A percentile compares a stretch with the other conserved stretches of the same genome.
These are phyloP conservation scores for Malaclemys terrapin DNA, from an alignment of 2,113 vertebrate genomes.

Conservation along the genomic window DNA sequence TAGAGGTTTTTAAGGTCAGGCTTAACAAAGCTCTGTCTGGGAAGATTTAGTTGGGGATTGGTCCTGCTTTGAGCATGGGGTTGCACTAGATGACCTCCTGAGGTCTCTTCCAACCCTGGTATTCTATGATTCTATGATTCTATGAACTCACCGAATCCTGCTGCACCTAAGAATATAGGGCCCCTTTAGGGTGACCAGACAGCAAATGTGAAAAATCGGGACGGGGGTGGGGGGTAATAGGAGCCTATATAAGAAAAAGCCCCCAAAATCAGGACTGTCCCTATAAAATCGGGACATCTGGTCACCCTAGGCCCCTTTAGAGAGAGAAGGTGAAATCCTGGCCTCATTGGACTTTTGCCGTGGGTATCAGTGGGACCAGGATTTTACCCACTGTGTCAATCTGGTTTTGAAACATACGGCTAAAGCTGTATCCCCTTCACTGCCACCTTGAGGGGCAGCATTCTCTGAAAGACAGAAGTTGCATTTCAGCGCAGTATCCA, in stretches of 20 bases:
- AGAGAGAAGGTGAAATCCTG: not conserved
- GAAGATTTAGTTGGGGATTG: too few relatives aligned
- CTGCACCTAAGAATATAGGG: rapidly evolving
- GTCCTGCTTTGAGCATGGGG: too few relatives aligned
- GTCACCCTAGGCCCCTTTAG: rapidly evolving
- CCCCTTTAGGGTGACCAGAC: rapidly evolving
- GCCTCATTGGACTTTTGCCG: not conserved
- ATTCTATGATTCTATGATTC: too few relatives aligned
- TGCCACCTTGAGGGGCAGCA: rapidly evolving
- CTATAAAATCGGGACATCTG: too few relatives aligned
- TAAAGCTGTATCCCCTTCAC: not conserved
- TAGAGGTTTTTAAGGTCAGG: too few relatives aligned
- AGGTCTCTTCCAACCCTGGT: too few relatives aligned
- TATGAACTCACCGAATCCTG: not conserved
- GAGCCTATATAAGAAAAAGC: too few relatives aligned
- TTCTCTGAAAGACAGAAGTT: not conserved
- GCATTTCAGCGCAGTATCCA: rapidly evolving
- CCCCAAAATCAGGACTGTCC: too few relatives aligned
- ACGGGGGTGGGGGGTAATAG: too few relatives aligned
- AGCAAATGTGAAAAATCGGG: too few relatives aligned
- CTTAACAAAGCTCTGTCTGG: too few relatives aligned
- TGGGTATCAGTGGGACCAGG: not conserved
- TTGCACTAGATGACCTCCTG: too few relatives aligned
- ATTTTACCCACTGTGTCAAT: not conserved
- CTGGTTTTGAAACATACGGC: rapidly evolving